Conservation (phyloP, 2,113 vertebrate species). For the Corynorhinus townsendii region DNA sequence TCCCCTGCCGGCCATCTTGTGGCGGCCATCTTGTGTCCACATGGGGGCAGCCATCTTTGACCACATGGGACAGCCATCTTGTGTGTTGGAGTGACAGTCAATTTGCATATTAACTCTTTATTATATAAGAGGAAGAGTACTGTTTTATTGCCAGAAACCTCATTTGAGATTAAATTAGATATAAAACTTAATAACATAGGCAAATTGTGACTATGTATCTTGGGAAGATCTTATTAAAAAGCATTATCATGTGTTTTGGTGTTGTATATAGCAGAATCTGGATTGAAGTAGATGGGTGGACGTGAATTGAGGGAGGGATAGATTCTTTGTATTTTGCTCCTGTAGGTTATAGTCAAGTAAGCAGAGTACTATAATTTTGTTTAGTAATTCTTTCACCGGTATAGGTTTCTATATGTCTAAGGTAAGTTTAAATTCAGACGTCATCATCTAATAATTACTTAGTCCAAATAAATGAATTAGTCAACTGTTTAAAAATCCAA, state of each 20-base stretch:
- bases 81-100: too few relatives aligned
- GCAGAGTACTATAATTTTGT: neutral
- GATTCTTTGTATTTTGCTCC: constrained; percentile 15
- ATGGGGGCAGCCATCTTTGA: too few relatives aligned
- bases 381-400: neutral
- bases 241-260: neutral
- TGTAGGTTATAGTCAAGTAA: neutral
- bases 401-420: neutral
- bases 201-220: neutral
- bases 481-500: neutral
- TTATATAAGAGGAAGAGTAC: neutral
- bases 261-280: neutral
- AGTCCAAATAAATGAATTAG: neutral
- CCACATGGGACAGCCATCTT: too few relatives aligned
- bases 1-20: too few relatives aligned
- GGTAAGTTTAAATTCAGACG: constrained; percentile 17
- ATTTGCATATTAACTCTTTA: too few relatives aligned
- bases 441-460: neutral
- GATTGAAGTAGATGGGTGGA: neutral
- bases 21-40: too few relatives aligned
- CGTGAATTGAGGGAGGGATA: neutral
- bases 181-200: neutral
- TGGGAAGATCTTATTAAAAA: neutral
- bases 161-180: neutral
- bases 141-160: constrained; percentile 1